Percentiles rank a stretch among this genome's conserved stretches.
These are phyloP conservation scores for Azemiops feae DNA, from an alignment of 2,113 vertebrate genomes.

Conservation along the genomic window DNA sequence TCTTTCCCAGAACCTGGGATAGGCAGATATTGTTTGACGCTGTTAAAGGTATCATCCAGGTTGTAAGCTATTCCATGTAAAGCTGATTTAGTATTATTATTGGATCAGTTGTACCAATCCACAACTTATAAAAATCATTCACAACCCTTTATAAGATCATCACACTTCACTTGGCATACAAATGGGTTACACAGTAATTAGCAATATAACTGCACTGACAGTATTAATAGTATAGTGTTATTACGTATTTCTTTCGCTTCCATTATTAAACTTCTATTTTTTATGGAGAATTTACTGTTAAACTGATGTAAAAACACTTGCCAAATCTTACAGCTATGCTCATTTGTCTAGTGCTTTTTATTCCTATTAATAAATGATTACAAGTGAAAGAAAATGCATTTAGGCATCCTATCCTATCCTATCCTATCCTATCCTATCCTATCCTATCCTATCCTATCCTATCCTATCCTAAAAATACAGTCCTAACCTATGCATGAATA, in stretches of 20 bases:
- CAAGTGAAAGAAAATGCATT: neutral
- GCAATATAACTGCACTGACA: neutral
- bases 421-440: neutral
- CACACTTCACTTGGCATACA: neutral
- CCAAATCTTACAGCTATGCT: neutral
- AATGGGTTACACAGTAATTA: conserved; percentile 15
- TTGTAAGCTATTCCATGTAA: neutral
- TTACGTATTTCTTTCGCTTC: neutral
- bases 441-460: too few relatives aligned
- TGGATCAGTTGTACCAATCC: neutral
- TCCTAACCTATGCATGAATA: neutral
- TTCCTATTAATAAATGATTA: neutral
- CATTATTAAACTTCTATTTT: conserved; percentile 14
- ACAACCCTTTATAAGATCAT: neutral
- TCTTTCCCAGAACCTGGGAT: neutral
- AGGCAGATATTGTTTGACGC: neutral
- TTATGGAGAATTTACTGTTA: neutral
- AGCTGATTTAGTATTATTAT: neutral
- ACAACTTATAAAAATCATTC: neutral
- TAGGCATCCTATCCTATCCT: neutral
- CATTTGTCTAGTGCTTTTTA: neutral
- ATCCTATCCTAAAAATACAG: neutral
- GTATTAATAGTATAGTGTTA: neutral
- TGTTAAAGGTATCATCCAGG: neutral
- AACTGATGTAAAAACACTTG: neutral